Evolutionary conservation across 2,113 vertebrate species (phyloP), one percentile per base, ranked within the genome.

Genomic region (Riparia riparia): DNA sequence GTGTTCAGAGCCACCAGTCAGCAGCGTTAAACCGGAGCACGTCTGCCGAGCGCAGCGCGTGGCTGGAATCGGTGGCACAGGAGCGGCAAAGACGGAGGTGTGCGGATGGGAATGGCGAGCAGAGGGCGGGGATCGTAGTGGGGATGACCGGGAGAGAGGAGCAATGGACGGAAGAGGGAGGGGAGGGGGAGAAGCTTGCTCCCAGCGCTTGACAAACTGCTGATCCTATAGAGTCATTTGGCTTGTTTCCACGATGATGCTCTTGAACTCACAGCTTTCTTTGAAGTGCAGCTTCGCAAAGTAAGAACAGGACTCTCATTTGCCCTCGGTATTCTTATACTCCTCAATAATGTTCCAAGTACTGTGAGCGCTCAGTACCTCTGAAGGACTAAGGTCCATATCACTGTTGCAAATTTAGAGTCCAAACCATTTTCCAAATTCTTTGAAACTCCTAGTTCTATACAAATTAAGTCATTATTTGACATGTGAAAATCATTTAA

Each of bases 161-260:
- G 5, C 10, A 34, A 14, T 10, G 24, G 28, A 8, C 1, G 2
- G 28, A 21, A 26, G 34, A 50, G 50, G 31, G 39, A 80, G 18
- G 34, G 8, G 9, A 49, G 60, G 9, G 22, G 39, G 26, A 50
- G 11, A 47, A 12, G 17, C 39, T 73, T 51, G 8, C 14, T 56
- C 14, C 26, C 39, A 16, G 8, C 0, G 0, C 17, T 10, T 17
- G 53, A 8, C 31, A 53, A 4, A 7, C 14, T 64, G 49, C 44
- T 44, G 51, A 15, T 60, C 39, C n/a, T 64, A 37, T 24, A 2
- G 3, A 6, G 21, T 4, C 25, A 7, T 47, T 50, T 41, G 6
- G 7, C 32, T 74, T 64, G 28, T 83, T 87, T 53, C 66, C 1
- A 1, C 41, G 54, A 26, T 39, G 26, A 41, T 21, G 14, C n/a